Percentiles rank a stretch among this genome's conserved stretches.
Conservation (phyloP, 1,140 invertebrate species). For the Amphibalanus amphitrite region DNA sequence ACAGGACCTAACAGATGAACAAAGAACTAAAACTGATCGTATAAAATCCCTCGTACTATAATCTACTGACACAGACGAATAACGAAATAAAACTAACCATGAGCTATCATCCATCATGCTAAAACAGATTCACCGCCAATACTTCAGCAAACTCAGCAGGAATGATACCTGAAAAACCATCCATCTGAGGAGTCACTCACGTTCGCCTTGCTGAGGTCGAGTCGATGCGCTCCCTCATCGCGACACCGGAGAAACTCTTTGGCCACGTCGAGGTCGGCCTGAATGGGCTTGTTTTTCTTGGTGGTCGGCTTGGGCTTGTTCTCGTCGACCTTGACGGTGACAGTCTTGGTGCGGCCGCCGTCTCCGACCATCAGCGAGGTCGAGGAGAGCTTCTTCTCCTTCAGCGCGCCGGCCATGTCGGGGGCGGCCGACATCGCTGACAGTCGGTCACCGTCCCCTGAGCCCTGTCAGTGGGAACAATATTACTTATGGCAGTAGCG, state of each 20-base stretch:
- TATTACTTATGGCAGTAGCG: slow-evolving; percentile 11
- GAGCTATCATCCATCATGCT: no score
- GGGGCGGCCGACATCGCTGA: not conserved
- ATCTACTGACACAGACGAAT: no score
- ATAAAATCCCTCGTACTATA: no score
- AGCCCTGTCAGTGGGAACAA: slow-evolving; percentile 11
- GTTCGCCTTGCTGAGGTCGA: slow-evolving; percentile 96
- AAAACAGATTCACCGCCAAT: no score
- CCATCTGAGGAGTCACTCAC: no score
- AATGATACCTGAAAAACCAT: no score
- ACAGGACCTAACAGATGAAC: no score
- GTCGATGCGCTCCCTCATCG: slow-evolving; percentile 68
- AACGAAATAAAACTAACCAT: no score
- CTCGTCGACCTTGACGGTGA: slow-evolving; percentile 85
- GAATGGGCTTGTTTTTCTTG: slow-evolving; percentile 76
- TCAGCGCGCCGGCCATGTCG: slow-evolving; percentile 18
- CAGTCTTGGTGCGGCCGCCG: slow-evolving; percentile 59
- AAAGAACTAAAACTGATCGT: no score
- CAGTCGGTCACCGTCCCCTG: not conserved
- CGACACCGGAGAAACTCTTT: slow-evolving; percentile 80
- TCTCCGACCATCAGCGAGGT: slow-evolving; percentile 44
- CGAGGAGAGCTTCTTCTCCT: slow-evolving; percentile 64
- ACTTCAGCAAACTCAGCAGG: no score
- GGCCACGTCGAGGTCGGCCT: slow-evolving; percentile 82
- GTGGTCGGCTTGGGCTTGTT: slow-evolving; percentile 84